A percentile compares a stretch with the other conserved stretches of the same genome.
These are phyloP conservation scores for Eilema griseolum DNA, from an alignment of 2,888 invertebrate genomes.

Conservation along the genomic window DNA sequence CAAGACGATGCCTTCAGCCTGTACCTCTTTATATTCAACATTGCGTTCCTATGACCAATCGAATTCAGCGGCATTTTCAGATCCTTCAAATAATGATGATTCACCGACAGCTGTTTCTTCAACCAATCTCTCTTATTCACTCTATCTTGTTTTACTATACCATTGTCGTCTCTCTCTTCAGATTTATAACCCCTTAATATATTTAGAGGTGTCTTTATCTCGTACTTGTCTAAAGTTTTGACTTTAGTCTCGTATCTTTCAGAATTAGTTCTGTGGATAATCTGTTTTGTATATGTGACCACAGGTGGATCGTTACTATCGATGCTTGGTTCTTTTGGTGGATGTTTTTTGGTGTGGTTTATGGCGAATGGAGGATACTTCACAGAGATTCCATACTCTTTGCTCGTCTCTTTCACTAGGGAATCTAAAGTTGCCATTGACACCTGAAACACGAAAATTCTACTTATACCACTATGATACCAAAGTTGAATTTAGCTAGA, in stretches of 20 bases:
- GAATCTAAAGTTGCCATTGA: slow-evolving; percentile 89
- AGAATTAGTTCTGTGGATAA: slow-evolving; percentile 70
- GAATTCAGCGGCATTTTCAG: slow-evolving; percentile 92
- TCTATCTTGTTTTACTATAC: slow-evolving; percentile 74
- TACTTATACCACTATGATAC: not conserved
- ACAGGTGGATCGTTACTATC: slow-evolving; percentile 66
- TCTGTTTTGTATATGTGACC: slow-evolving; percentile 62
- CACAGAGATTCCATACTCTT: slow-evolving; percentile 62
- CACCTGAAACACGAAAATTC: slow-evolving; percentile 77
- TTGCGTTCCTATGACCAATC: slow-evolving; percentile 94
- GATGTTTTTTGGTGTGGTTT: slow-evolving; percentile 43
- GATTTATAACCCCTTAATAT: slow-evolving; percentile 65
- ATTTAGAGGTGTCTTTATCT: slow-evolving; percentile 64
- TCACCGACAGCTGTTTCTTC: slow-evolving; percentile 82
- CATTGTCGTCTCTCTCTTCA: slow-evolving; percentile 72
- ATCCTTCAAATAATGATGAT: slow-evolving; percentile 91
- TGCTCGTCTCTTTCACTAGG: slow-evolving; percentile 69
- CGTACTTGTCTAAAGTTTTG: slow-evolving; percentile 60
- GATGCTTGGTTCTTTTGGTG: slow-evolving; percentile 39
- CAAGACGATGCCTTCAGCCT: slow-evolving; percentile 95
- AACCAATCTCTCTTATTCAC: slow-evolving; percentile 81
- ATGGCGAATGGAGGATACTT: slow-evolving; percentile 66
- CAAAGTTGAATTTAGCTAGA: not conserved
- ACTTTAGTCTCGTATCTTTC: slow-evolving; percentile 65
- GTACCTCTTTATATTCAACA: slow-evolving; percentile 94